Base-by-base conservation (phyloP, 2,888 invertebrate genomes). In the Trisateles emortualis region DNA sequence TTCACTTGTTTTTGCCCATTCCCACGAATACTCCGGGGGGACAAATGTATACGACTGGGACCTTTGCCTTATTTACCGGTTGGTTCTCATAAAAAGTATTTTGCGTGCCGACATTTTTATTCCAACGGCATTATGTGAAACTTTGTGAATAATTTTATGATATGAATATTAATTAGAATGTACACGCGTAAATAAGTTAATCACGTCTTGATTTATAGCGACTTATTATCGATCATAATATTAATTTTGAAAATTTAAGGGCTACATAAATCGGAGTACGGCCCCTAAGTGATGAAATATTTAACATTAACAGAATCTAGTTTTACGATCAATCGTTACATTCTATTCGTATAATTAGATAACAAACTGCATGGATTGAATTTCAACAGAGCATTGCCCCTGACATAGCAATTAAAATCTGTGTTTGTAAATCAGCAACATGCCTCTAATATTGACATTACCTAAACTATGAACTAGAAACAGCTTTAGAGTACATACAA, bases 1-100 rank as follows among this genome's bases (percentile, higher is more conserved):
- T 85, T 83, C 84, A 81, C 83, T 86, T 84, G 81, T 88, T 90
- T 88, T 87, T 86, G 81, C 81, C 83, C 84, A 84, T 87, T 85
- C 78, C 79, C 77, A 74, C 81, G 80, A 85, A 85, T 81, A 76
- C 78, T 86, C 85, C 76, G 61, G 59, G 71, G 85, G 83, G 81
- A 84, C 81, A 82, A 79, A 83, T 84, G 83, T 72, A 76, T 81
- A 81, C 82, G 72, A 76, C 78, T 68, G 82, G 82, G 83, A 83
- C 83, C 80, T 80, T 79, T 77, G 69, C 77, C 82, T 83, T 84
- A 84, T 84, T 84, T 85, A 82, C 80, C 73, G 71, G 75, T 73
- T 67, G 76, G 76, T 79, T 81, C 80, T 79, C 64, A 79, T 77
- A 69, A 80, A 77, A 78, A 68, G 62, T 66, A 64, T 74, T n/a